Percentiles rank a stretch among this genome's conserved stretches.
phyloP scores from a whole-genome alignment of 2,888 invertebrate genomes.

The Cantharis flavilabris region DNA sequence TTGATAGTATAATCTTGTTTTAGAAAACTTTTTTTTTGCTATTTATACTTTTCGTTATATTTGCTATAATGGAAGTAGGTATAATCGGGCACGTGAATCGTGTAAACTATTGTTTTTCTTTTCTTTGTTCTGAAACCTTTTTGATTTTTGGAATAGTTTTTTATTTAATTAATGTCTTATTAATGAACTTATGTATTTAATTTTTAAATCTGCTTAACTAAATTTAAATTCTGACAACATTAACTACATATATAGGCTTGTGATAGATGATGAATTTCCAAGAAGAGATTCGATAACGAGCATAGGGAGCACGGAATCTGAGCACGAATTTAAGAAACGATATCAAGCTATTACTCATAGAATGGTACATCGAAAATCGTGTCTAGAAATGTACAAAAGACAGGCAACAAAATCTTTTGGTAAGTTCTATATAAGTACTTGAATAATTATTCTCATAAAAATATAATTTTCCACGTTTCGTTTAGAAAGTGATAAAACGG shows the following conservation, averaged over 20 bases:
- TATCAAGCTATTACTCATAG: slow-evolving; percentile 88
- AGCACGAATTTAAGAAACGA: slow-evolving; percentile 81
- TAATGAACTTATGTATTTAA: no score
- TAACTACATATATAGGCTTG: slow-evolving; percentile 14
- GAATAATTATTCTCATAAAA: neutral
- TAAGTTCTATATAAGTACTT: slow-evolving; percentile 61
- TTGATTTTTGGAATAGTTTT: no score
- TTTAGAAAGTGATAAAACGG: slow-evolving; percentile 86
- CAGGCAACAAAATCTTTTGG: slow-evolving; percentile 83
- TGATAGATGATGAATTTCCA: slow-evolving; percentile 51
- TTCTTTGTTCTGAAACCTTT: no score
- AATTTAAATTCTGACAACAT: no score
- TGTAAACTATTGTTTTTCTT: no score
- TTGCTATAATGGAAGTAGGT: no score
- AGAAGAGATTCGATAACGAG: slow-evolving; percentile 60
- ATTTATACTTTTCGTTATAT: no score
- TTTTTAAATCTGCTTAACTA: no score
- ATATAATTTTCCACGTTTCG: neutral
- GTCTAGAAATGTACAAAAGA: slow-evolving; percentile 86
- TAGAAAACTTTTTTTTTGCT: no score
- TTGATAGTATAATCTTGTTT: no score
- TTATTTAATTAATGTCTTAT: no score
- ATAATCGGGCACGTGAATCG: no score
- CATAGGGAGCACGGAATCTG: slow-evolving; percentile 73
- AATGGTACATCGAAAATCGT: slow-evolving; percentile 87